Evolutionary conservation across 2,797 vertebrate genomes (phyloP).

Genomic region (Mus minutoides): DNA sequence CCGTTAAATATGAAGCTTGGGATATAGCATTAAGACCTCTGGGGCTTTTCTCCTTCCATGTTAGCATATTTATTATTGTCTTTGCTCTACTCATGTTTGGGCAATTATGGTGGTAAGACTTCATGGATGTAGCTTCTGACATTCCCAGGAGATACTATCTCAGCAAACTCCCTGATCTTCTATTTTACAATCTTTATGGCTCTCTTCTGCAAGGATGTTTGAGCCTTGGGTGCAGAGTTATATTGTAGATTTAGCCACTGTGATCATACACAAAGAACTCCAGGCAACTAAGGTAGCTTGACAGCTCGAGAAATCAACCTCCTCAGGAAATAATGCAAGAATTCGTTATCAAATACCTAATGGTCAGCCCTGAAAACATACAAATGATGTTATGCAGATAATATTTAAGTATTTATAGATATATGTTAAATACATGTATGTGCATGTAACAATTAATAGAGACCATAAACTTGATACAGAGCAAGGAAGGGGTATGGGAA

Average conservation of each 20-base stretch:
- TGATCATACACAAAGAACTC: neutral
- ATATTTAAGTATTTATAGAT: neutral
- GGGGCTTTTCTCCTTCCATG: neutral
- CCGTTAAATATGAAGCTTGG: neutral
- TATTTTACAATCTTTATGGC: neutral
- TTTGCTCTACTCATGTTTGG: neutral
- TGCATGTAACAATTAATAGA: neutral
- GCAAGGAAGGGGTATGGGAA: neutral
- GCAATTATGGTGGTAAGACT: neutral
- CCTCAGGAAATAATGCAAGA: neutral
- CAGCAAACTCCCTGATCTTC: neutral
- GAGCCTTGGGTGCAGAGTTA: neutral
- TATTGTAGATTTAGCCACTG: neutral
- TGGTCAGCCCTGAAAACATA: neutral
- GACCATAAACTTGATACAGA: neutral
- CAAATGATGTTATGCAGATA: neutral
- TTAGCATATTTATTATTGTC: neutral
- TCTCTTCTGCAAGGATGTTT: neutral
- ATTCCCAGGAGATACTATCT: neutral
- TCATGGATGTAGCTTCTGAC: neutral
- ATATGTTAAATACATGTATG: neutral
- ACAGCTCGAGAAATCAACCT: neutral
- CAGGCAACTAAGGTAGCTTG: neutral
- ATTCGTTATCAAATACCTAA: too few relatives aligned
- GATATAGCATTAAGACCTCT: neutral